Base-by-base conservation (phyloP, 2,888 invertebrate genomes). In the Ecdyonurus torrentis region DNA sequence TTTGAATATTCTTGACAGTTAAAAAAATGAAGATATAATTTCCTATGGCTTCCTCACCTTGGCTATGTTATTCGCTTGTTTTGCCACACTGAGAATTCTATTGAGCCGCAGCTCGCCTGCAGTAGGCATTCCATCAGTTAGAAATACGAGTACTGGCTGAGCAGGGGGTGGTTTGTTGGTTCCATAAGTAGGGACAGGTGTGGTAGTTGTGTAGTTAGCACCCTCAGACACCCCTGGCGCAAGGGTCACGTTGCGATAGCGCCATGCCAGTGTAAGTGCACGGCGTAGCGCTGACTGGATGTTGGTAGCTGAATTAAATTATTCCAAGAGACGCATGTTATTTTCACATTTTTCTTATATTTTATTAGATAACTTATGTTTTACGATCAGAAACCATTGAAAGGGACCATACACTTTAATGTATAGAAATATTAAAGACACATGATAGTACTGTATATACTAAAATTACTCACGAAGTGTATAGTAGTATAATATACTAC, bases 111-210 rank as follows among this genome's bases (percentile, higher is more conserved):
- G 78, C 69, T 78, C 78, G 2, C 83, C 83, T 1, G 81, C 79
- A 1, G 83, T 84, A 2, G 84, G 80, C 68, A 83, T 83, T 55
- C 85, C 85, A 72, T 85, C 83, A 1, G 84, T 84, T 66, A 85
- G 72, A 75, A 85, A 84, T 59, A 84, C 78, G 52, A 85, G 80
- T 61, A 84, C 79, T 0, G 84, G 82, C 72, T 83, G 82, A 66
- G 80, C 72, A 2, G 72, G 70, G 61, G 69, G 25, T n/a, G n/a
- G n/a, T n/a, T n/a, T n/a, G 59, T 23, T 37, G 23, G 50, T 22
- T 37, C 37, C 37, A 5, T 5, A 15, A 10, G 7, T 5, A 10
- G 37, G 7, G 5, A 15, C 7, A n/a, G 55, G 15, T 7, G 55
- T 7, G n/a, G 55, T n/a, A 5, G 55, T 55, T 7, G 19, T 55